Conservation (phyloP, 1,140 invertebrate genomes). For the Drosophila lacertosa region DNA sequence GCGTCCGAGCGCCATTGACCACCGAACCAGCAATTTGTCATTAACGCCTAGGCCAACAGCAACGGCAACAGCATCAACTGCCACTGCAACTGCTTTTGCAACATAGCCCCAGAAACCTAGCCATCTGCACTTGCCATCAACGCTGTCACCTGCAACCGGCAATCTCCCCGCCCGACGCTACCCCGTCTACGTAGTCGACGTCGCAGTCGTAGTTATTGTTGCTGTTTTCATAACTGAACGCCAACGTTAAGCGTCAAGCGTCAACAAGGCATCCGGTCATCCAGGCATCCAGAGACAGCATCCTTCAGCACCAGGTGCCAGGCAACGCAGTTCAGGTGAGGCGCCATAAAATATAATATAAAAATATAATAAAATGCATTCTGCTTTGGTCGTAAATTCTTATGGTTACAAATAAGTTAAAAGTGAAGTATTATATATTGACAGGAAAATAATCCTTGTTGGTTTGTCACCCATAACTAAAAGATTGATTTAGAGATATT, state of each 20-base stretch:
- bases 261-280: slow-evolving; percentile 17
- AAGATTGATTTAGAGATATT: too few relatives aligned
- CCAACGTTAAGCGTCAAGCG: slow-evolving; percentile 46
- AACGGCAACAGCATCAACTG: slow-evolving; percentile 22
- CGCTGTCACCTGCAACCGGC: slow-evolving; percentile 37
- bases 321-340: slow-evolving; percentile 32
- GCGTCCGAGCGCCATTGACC: slow-evolving; percentile 63
- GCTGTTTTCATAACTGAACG: slow-evolving; percentile 57
- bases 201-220: slow-evolving; percentile 6
- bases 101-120: slow-evolving; percentile 33
- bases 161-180: slow-evolving; percentile 3
- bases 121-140: slow-evolving; percentile 33
- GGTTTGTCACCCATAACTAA: too few relatives aligned
- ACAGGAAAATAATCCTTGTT: too few relatives aligned
- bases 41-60: slow-evolving; percentile 44
- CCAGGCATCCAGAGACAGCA: slow-evolving; percentile 28
- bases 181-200: background rate
- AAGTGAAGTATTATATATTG: too few relatives aligned
- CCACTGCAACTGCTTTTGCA: slow-evolving; percentile 35
- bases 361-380: too few relatives aligned
- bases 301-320: slow-evolving; percentile 31
- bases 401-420: background rate
- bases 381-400: slow-evolving; percentile 6
- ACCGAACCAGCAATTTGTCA: slow-evolving; percentile 73
- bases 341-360: slow-evolving; percentile 4